These are phyloP conservation scores for Protodeltote pygarga DNA, from an alignment of 2,888 invertebrate species.

Conservation along the genomic window DNA sequence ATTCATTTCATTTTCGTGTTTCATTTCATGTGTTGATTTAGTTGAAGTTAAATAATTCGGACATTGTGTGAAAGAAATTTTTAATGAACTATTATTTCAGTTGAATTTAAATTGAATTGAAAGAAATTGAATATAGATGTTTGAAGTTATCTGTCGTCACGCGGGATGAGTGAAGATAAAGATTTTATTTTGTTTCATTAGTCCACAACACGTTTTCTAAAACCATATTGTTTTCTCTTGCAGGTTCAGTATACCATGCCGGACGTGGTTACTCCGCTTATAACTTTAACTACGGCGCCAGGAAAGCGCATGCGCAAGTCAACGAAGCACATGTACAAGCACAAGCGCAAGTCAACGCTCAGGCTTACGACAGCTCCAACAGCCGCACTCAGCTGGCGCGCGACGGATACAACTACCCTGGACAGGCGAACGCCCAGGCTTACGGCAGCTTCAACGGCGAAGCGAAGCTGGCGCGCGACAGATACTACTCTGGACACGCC, in stretches of 20 bases:
- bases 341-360: conserved; percentile 54
- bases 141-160: conserved; percentile 60
- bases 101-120: conserved; percentile 12
- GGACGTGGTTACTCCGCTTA: conserved; percentile 71
- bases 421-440: conserved; percentile 55
- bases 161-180: conserved; percentile 58
- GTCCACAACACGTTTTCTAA: too few relatives aligned
- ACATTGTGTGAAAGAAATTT: too few relatives aligned
- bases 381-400: conserved; percentile 48
- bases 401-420: conserved; percentile 59
- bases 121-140: too few relatives aligned
- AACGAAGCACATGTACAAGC: conserved; percentile 61
- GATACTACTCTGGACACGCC: conserved; percentile 62
- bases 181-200: too few relatives aligned
- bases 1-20: too few relatives aligned
- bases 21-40: too few relatives aligned
- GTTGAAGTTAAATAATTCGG: too few relatives aligned
- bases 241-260: conserved; percentile 71
- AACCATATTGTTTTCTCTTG: too few relatives aligned
- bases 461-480: conserved; percentile 55
- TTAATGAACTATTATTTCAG: too few relatives aligned
- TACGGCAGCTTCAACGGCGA: conserved; percentile 37
- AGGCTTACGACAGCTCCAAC: conserved; percentile 36
- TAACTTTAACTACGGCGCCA: conserved; percentile 60
- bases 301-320: conserved; percentile 65